These are phyloP conservation scores for Girardinichthys multiradiatus DNA, from an alignment of 2,113 vertebrate species.

Conservation along the genomic window DNA sequence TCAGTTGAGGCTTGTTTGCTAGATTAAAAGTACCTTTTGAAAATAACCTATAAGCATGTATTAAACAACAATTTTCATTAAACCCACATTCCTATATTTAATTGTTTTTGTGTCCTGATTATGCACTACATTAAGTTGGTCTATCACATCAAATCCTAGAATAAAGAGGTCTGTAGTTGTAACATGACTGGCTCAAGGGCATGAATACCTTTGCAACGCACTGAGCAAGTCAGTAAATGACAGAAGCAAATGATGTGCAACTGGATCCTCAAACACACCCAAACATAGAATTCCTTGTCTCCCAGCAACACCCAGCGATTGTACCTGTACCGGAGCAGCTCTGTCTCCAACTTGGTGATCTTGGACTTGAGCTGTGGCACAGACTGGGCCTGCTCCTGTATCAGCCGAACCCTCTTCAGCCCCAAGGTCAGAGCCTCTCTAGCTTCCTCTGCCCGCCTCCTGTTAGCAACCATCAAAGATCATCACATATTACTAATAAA, in stretches of 20 bases:
- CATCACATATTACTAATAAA: background rate
- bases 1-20: no score
- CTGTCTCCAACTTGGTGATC: conserved; percentile 69
- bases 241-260: conserved; percentile 51
- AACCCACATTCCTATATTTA: no score
- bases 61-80: no score
- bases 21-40: no score
- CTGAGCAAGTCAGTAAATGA: conserved; percentile 17
- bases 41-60: no score
- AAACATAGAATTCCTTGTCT: background rate
- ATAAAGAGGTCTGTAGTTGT: no score
- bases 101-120: no score
- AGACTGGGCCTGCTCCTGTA: conserved; percentile 75
- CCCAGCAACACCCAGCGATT: background rate
- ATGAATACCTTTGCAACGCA: no score
- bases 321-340: conserved; percentile 74
- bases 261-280: conserved; percentile 15
- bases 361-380: conserved; percentile 71
- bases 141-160: no score
- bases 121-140: no score
- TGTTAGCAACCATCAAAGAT: conserved; percentile 30
- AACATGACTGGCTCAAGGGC: no score
- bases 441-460: conserved; percentile 77
- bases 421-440: conserved; percentile 74
- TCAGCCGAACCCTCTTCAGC: conserved; percentile 71